Conservation (phyloP, 2,113 vertebrate species). For the Saiga tatarica region DNA sequence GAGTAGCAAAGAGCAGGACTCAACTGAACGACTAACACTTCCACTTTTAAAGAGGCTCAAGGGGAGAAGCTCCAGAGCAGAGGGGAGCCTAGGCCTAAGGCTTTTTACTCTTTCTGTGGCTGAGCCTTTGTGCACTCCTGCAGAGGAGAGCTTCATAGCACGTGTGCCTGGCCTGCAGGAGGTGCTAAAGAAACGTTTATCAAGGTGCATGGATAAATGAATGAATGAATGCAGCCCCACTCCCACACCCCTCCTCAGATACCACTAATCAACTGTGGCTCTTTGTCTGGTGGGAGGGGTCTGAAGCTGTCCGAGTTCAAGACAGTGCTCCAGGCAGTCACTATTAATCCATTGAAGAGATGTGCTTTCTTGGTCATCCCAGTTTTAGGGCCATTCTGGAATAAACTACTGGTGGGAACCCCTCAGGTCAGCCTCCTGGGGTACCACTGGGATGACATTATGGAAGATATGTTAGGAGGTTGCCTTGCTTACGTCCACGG, state of each 20-base stretch:
- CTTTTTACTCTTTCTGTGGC: background rate
- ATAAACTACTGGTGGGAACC: background rate
- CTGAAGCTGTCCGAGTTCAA: background rate
- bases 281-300: background rate
- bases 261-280: background rate
- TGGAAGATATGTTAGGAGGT: background rate
- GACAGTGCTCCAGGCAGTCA: background rate
- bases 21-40: background rate
- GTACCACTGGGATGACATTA: background rate
- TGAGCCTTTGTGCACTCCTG: background rate
- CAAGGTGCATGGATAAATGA: no score
- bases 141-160: rapidly evolving
- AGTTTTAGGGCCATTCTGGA: background rate
- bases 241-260: background rate
- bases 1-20: background rate
- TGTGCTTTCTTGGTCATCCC: background rate
- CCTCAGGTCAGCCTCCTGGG: background rate
- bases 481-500: rapidly evolving
- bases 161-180: rapidly evolving
- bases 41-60: background rate
- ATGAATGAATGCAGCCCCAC: rapidly evolving
- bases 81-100: background rate
- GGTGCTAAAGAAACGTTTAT: background rate
- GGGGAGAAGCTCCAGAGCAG: background rate
- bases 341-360: background rate